Base-by-base conservation (phyloP, 2,113 vertebrate species). In the Vicugna pacos region DNA sequence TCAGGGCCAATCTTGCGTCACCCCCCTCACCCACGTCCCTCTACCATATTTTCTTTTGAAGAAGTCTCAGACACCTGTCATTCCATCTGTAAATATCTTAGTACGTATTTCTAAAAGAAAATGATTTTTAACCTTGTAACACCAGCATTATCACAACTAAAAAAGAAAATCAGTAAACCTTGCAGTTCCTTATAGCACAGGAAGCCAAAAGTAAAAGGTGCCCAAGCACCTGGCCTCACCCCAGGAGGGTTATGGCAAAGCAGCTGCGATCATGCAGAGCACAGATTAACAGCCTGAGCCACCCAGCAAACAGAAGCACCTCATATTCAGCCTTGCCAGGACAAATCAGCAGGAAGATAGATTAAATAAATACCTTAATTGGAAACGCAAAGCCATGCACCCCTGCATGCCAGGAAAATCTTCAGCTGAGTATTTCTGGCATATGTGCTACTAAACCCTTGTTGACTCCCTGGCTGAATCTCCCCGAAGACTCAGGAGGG, bases 1-100 rank as follows among this genome's bases (percentile, higher is more conserved):
- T 83, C 91, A 50, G 3, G 17, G 54, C 16, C 22, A 48, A 50
- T 65, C 28, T 2, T 19, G n/a, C 38, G 32, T 52, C 14, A 30
- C 32, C 8, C 42, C 32, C 50, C 42, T 70, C 12, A 22, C 32
- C 22, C 24, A 60, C 64, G 73, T 20, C 32, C 69, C 56, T 32
- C 64, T 1, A 48, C 6, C 13, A 64, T 6, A 28, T 24, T 75
- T 65, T 77, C 90, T 72, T 64, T 30, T 62, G 58, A 94, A 77
- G 83, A 62, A 92, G 69, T 46, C 32, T 67, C 60, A 94, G 28
- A 60, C 10, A 77, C 11, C 1, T 60, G 52, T 52, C n/a, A 89
- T 77, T 86, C 65, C 42, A 86, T 81, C 73, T 60, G 22, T 52
- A 95, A 52, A 54, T 75, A 92, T 80, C 75, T 86, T n/a, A 58